Base-by-base conservation (phyloP, 2,113 vertebrate genomes). In the Chionodraco myersi region DNA sequence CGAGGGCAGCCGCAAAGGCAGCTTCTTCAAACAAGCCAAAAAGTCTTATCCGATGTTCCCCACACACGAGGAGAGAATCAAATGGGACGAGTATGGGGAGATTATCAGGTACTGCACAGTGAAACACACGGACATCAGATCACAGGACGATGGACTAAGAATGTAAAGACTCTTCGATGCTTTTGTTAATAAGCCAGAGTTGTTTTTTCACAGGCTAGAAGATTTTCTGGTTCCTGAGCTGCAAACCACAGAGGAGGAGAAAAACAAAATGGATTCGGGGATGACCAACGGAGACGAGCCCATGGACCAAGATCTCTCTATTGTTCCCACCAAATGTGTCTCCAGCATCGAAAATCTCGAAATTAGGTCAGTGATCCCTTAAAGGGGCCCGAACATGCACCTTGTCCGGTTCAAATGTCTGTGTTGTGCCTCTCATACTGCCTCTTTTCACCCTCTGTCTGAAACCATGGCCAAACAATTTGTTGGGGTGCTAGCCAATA, bases 31-130 rank as follows among this genome's bases (percentile, higher is more conserved):
- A 91, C 98, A 99, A 86, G 98, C 98, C 34, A 99, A 99, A 80
- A 99, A 99, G 81, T 97, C 97, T 4, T 99, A 99, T 16, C 98
- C 98, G 0, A 99, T 99, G 98, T 99, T 98, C 88, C 98, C 98
- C 34, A 92, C 96, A 4, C 97, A 98, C 14, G 98, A 99, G 88
- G 98, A 99, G 86, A 96, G 97, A 86, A 96, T 99, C 89, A 99
- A 99, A 76, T 99, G 98, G 98, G 98, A 99, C 62, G 98, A 99
- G 90, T 99, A 99, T 36, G 98, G 98, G 54, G 98, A 99, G 91
- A 97, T 99, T 89, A 99, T 99, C 91, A 97, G 97, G 98, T 99
- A 95, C 21, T n/a, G 1, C 4, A 6, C 21, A 4, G 1, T 6
- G 14, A 57, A 45, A 11, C 36, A 13, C 34, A 2, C 62, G 36